phyloP scores from a whole-genome alignment of 2,888 invertebrate genomes.

The Andrena hattorfiana region DNA sequence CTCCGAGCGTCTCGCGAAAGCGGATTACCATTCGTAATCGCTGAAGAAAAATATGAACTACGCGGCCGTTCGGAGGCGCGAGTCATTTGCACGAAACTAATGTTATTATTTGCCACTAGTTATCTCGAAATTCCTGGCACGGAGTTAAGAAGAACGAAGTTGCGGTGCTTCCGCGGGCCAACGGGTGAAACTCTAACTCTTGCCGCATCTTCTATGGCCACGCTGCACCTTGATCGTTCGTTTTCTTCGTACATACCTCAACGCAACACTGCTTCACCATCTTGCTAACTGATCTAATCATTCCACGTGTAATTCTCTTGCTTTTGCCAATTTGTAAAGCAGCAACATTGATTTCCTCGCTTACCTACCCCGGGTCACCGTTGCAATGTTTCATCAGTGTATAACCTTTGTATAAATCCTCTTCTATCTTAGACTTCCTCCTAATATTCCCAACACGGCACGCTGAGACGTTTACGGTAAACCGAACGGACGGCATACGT shows the following conservation, averaged over 20 bases:
- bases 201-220: background rate
- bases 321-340: too few relatives aligned
- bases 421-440: too few relatives aligned
- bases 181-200: conserved; percentile 39
- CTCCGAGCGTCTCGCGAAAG: conserved; percentile 8
- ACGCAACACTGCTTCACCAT: too few relatives aligned
- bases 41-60: conserved; percentile 52
- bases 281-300: too few relatives aligned
- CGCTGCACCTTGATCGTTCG: background rate
- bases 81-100: conserved; percentile 44
- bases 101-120: conserved; percentile 56
- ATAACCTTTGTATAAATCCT: too few relatives aligned
- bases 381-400: too few relatives aligned
- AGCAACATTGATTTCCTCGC: too few relatives aligned
- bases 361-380: too few relatives aligned
- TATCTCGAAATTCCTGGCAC: conserved; percentile 33
- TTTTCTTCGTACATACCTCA: background rate
- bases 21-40: conserved; percentile 60
- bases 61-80: conserved; percentile 10
- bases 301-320: too few relatives aligned
- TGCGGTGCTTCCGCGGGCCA: conserved; percentile 17
- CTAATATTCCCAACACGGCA: too few relatives aligned
- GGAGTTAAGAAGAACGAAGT: conserved; percentile 14
- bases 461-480: background rate
- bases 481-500: background rate